Evolutionary conservation across 2,113 vertebrate species (phyloP), one percentile per base, ranked within the genome.

Genomic region (Heptranchias perlo): DNA sequence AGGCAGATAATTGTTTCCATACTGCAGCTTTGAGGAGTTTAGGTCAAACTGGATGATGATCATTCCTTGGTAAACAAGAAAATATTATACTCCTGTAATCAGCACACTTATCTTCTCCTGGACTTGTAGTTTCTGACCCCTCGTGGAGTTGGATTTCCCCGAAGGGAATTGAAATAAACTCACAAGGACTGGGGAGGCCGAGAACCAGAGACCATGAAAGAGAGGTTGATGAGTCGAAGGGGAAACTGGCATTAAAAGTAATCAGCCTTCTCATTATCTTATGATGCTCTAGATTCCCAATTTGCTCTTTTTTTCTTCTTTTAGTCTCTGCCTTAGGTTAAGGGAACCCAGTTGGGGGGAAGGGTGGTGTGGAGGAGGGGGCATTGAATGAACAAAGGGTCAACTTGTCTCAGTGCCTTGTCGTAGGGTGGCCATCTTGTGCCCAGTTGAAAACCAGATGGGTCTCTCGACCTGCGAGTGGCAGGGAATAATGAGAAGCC

Each of bases 71-170:
- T 95, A 95, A 95, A 95, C 94, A 95, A 95, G 65, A 95, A 95
- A 95, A 95, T 95, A 95, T 95, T 95, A 95, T 95, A 69, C 39
- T 67, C 28, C 44, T 31, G 65, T 95, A 95, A 95, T 95, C 94
- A 95, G 94, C 94, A 49, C 44, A 95, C 94, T 69, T 95, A 95
- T 94, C 92, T 94, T 39, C 31, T n/a, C 64, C 21, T 49, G 62
- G 64, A 69, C 44, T 95, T 69, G 64, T 95, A 95, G 44, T 67
- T 95, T 67, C 44, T 95, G 64, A 95, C 61, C 64, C 64, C 62
- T 69, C 44, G 23, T 31, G 62, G 93, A 35, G 61, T 95, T 95
- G 44, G 44, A 69, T 95, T 95, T 69, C 64, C 91, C 64, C 44
- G 28, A 47, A 95, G 93, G 62, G 64, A 69, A 67, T 67, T 49